A percentile compares a stretch with the other conserved stretches of the same genome.
Evolutionary conservation across 2,888 invertebrate genomes (phyloP).

Genomic region (Campoplex nolae): DNA sequence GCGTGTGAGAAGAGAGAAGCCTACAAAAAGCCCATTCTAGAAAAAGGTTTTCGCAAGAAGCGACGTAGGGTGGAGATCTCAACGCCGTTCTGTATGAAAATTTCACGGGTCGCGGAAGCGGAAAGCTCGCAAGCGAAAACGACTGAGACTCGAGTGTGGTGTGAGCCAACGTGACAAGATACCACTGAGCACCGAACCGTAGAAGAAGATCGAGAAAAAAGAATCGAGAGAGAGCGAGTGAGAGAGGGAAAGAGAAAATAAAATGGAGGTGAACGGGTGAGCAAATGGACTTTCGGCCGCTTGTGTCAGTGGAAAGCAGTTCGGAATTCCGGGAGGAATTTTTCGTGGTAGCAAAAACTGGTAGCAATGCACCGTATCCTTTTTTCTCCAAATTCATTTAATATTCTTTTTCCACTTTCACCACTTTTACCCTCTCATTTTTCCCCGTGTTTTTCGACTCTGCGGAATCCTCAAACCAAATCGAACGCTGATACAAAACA

Average conservation of each 20-base stretch:
- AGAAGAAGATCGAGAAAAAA: constrained; percentile 52
- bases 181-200: constrained; percentile 47
- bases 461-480: background rate
- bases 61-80: constrained; percentile 50
- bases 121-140: constrained; percentile 74
- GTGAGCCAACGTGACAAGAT: constrained; percentile 54
- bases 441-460: constrained; percentile 26
- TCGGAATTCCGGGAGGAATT: constrained; percentile 62
- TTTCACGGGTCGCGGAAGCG: constrained; percentile 79
- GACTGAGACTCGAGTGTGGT: constrained; percentile 46
- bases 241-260: constrained; percentile 10
- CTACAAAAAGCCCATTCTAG: constrained; percentile 53
- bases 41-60: constrained; percentile 50
- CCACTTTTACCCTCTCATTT: constrained; percentile 9
- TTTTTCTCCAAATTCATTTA: constrained; percentile 37
- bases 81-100: constrained; percentile 80
- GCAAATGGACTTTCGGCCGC: constrained; percentile 64
- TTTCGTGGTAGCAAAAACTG: constrained; percentile 28
- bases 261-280: constrained; percentile 43
- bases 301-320: constrained; percentile 47
- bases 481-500: constrained; percentile 25
- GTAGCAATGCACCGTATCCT: constrained; percentile 44
- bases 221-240: constrained; percentile 8
- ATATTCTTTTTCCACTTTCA: constrained; percentile 37
- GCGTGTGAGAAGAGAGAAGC: constrained; percentile 45